These are phyloP conservation scores for Polydrusus tereticollis DNA, from an alignment of 2,888 invertebrate genomes.

Conservation along the genomic window DNA sequence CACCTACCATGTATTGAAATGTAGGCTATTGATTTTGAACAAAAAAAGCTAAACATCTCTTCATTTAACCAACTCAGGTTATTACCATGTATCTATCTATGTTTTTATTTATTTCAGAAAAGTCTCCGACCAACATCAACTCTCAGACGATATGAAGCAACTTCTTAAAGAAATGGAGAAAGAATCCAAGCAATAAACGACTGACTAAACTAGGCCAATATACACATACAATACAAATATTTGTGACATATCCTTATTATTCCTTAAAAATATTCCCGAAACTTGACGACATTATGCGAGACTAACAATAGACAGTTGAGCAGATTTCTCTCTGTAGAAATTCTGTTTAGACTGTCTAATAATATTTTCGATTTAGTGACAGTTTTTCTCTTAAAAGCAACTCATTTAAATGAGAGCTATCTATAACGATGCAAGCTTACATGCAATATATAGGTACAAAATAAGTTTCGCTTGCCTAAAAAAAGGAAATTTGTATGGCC, in stretches of 20 bases:
- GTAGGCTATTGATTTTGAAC: too few relatives aligned
- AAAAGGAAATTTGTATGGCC: not conserved
- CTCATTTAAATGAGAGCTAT: not conserved
- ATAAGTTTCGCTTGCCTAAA: slow-evolving; percentile 30
- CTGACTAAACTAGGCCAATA: slow-evolving; percentile 53
- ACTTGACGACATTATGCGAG: not conserved
- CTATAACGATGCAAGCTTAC: slow-evolving; percentile 2
- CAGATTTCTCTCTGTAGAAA: too few relatives aligned
- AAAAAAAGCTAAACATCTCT: too few relatives aligned
- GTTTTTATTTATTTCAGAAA: slow-evolving; percentile 57
- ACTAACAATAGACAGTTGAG: not conserved
- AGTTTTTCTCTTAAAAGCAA: not conserved
- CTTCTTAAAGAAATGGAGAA: slow-evolving; percentile 65
- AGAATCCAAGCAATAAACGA: slow-evolving; percentile 64
- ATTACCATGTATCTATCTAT: too few relatives aligned
- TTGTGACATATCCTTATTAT: slow-evolving; percentile 50
- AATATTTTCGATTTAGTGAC: too few relatives aligned
- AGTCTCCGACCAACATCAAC: slow-evolving; percentile 64
- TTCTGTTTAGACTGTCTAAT: too few relatives aligned
- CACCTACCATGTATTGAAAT: too few relatives aligned
- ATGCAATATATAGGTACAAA: slow-evolving; percentile 28
- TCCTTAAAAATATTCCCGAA: slow-evolving; percentile 27
- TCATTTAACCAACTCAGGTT: too few relatives aligned
- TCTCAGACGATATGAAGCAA: slow-evolving; percentile 66
- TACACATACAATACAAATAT: slow-evolving; percentile 49